Conservation (phyloP, 2,797 vertebrate species). For the Pseudocheirus occidentalis region DNA sequence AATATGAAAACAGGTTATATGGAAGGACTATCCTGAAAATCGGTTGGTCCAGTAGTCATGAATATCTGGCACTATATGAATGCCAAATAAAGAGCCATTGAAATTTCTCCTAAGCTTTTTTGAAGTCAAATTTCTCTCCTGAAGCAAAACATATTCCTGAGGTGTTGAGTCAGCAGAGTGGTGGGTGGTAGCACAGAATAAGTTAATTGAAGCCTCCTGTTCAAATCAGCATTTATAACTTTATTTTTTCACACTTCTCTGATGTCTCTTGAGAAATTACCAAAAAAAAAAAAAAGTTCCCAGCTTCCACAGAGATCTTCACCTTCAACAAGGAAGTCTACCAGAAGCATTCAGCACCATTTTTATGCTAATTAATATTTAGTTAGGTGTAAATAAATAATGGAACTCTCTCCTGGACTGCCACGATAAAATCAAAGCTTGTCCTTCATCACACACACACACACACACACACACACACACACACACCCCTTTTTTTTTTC, state of each 20-base stretch:
- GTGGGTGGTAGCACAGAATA: neutral
- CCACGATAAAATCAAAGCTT: neutral
- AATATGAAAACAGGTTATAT: neutral
- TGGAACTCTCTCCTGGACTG: neutral
- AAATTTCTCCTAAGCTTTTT: conserved; percentile 5
- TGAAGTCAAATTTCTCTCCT: conserved; percentile 34
- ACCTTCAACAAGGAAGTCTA: neutral
- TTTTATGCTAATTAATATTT: neutral
- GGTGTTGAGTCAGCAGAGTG: neutral
- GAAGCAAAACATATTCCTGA: neutral
- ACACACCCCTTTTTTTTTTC: too few relatives aligned
- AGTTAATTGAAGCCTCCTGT: neutral
- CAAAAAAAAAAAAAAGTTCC: neutral
- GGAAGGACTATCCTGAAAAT: conserved; percentile 6
- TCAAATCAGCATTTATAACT: conserved; percentile 22
- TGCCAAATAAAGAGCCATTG: neutral
- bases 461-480: too few relatives aligned
- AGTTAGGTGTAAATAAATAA: neutral
- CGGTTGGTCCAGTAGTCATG: neutral
- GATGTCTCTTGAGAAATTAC: neutral
- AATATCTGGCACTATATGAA: neutral
- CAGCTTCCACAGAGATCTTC: neutral
- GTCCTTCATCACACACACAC: too few relatives aligned
- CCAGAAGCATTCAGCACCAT: neutral
- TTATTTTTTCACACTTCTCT: neutral